phyloP scores from a whole-genome alignment of 2,888 invertebrate genomes.

The Cephalotes varians region DNA sequence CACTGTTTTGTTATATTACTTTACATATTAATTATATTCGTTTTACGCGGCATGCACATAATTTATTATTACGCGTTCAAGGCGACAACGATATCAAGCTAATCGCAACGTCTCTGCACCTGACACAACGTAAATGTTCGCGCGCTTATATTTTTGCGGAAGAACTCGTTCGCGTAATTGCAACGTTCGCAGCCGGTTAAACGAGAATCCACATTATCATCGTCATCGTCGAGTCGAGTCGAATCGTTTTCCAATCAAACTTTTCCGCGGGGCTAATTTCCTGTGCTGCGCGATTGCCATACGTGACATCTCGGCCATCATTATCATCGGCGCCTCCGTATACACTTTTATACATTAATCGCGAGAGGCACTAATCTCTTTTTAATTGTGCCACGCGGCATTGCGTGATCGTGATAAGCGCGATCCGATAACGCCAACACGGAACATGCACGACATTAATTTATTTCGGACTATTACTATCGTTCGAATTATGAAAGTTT shows the following conservation, averaged over 20 bases:
- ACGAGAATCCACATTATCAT: constrained; percentile 34
- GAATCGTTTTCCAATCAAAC: constrained; percentile 50
- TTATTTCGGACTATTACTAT: constrained; percentile 65
- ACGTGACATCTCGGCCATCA: constrained; percentile 34
- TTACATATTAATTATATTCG: constrained; percentile 19
- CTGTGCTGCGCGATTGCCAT: constrained; percentile 12
- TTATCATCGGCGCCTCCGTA: constrained; percentile 42
- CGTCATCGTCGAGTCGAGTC: constrained; percentile 30
- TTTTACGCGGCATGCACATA: not conserved
- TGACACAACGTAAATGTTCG: constrained; percentile 21
- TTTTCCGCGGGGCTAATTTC: constrained; percentile 47
- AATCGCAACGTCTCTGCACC: constrained; percentile 28
- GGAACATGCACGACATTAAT: constrained; percentile 56
- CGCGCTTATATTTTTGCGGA: constrained; percentile 32
- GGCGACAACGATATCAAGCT: constrained; percentile 31
- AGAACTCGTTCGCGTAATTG: constrained; percentile 47
- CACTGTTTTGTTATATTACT: not conserved
- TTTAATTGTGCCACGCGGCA: constrained; percentile 67
- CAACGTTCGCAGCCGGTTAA: constrained; percentile 35
- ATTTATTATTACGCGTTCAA: constrained; percentile 43
- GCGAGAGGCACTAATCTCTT: constrained; percentile 67
- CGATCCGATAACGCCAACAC: constrained; percentile 58
- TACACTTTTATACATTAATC: constrained; percentile 61
- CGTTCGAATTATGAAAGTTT: constrained; percentile 59
- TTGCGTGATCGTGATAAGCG: constrained; percentile 63